Conservation (phyloP, 2,797 vertebrate genomes). For the Malacoraja senta region DNA sequence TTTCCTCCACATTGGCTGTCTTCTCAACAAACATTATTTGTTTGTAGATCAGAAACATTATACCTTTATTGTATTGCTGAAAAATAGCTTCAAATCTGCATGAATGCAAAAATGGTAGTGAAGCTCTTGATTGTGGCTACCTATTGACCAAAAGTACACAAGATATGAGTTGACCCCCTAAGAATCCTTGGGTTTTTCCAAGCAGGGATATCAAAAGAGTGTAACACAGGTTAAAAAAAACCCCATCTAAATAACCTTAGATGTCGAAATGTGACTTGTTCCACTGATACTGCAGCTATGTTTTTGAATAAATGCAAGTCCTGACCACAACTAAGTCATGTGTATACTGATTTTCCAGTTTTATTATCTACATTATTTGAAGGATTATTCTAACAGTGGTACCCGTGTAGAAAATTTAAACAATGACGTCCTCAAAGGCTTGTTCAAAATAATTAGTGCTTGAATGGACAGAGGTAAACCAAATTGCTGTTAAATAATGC, state of each 20-base stretch:
- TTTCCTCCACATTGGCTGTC: background rate
- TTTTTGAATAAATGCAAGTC: background rate
- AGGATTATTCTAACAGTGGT: background rate
- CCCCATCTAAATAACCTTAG: background rate
- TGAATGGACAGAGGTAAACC: background rate
- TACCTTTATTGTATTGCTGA: background rate
- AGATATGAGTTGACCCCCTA: background rate
- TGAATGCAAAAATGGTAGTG: background rate
- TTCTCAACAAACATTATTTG: background rate
- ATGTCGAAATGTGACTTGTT: background rate
- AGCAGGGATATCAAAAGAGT: background rate
- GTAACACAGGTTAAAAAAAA: background rate
- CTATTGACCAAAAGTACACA: background rate
- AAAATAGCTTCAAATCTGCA: slow-evolving; percentile 2
- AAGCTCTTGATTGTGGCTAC: background rate
- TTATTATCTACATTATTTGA: background rate
- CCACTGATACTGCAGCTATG: background rate
- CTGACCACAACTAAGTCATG: background rate
- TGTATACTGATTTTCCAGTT: background rate
- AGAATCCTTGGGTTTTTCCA: background rate
- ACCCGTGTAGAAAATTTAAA: too few relatives aligned
- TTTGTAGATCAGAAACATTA: background rate
- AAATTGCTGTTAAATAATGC: background rate
- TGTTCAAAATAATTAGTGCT: background rate
- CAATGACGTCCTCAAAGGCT: background rate